phyloP scores from a whole-genome alignment of 2,113 vertebrate species.

The Macquaria ambigua region DNA sequence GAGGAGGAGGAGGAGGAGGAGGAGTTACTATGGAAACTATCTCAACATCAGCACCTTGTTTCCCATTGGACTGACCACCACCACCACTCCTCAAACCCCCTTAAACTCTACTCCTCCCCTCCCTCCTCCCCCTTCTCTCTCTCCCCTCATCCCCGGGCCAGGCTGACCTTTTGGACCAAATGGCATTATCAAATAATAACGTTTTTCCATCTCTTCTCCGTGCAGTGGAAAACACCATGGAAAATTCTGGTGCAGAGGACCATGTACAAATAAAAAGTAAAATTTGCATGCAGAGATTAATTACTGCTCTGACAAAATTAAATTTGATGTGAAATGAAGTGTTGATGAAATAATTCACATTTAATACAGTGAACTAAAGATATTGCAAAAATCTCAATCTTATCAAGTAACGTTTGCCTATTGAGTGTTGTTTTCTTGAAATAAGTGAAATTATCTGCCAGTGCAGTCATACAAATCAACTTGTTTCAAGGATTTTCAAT shows the following conservation, averaged over 20 bases:
- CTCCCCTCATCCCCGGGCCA: conserved; percentile 3
- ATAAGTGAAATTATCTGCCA: background rate
- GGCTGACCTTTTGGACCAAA: conserved; percentile 75
- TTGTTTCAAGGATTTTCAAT: background rate
- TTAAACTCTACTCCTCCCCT: background rate
- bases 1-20: conserved; percentile 51
- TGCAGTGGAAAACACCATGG: conserved; percentile 16
- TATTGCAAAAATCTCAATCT: background rate
- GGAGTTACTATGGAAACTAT: conserved; percentile 82
- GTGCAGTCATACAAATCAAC: background rate
- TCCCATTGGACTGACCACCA: conserved; percentile 66
- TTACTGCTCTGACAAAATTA: background rate
- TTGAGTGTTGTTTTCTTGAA: background rate
- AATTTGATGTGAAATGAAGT: background rate
- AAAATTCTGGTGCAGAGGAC: background rate
- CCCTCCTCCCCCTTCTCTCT: background rate
- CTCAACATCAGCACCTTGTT: conserved; percentile 74
- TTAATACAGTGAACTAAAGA: background rate
- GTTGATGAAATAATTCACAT: background rate
- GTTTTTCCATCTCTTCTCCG: conserved; percentile 29
- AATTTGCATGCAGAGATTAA: background rate
- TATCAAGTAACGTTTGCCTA: background rate
- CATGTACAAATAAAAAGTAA: background rate
- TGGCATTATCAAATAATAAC: conserved; percentile 72
- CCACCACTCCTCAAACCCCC: conserved; percentile 19